Conservation (phyloP, 2,113 vertebrate species). For the Nothoprocta perdicaria region DNA sequence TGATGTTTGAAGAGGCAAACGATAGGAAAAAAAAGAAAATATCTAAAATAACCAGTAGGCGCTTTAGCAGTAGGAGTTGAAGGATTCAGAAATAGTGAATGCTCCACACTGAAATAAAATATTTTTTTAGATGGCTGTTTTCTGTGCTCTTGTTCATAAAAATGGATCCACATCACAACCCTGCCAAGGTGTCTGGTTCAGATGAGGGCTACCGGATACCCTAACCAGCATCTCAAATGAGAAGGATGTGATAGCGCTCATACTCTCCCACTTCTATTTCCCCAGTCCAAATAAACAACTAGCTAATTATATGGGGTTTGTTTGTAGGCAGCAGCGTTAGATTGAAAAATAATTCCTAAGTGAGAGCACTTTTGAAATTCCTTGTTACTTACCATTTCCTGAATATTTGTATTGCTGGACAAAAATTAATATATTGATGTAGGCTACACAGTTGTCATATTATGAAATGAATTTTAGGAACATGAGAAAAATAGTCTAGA, state of each 20-base stretch:
- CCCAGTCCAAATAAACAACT: not conserved
- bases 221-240: not conserved
- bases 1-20: fast-evolving
- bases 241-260: fast-evolving
- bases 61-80: not conserved
- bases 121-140: not conserved
- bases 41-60: not conserved
- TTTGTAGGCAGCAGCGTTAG: not conserved
- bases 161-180: not conserved
- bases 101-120: not conserved
- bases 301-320: not conserved
- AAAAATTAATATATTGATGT: not conserved
- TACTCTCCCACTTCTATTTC: not conserved
- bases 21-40: not conserved
- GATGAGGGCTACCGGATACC: not conserved
- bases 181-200: not conserved
- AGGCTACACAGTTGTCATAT: not conserved
- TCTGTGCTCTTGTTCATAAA: not conserved
- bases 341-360: not conserved
- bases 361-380: not conserved
- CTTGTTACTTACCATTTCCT: not conserved
- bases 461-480: not conserved
- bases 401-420: not conserved
- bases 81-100: not conserved
- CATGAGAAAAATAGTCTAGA: slow-evolving; percentile 9